Base-by-base conservation (phyloP, 2,888 invertebrate genomes). In the Criorhina ranunculi region DNA sequence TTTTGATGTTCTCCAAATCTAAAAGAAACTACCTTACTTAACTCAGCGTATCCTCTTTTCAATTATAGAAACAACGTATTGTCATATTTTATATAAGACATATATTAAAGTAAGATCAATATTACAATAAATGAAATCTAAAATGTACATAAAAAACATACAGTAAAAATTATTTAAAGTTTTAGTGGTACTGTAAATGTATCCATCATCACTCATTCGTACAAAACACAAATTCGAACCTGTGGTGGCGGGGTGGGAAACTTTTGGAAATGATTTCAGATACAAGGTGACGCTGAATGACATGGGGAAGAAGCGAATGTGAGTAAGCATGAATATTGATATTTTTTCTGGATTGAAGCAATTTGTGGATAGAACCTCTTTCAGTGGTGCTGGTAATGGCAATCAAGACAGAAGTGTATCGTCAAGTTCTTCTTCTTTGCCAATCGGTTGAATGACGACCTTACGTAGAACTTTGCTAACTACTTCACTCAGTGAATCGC, bases 351-450 rank as follows among this genome's bases (percentile, higher is more conserved):
- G 55, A 57, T 42, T 62, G 31, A 17, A 76, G 37, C 12, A 70
- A 59, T 42, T 64, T 59, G 59, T 12, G 42, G 53, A 49, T n/a
- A 17, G 59, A 60, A 35, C 2, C 24, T 17, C 31, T 19, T 72
- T 44, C 44, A 46, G 9, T 35, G 42, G 9, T 49, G 11, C 6
- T 44, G 46, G 31, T 33, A 55, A 35, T 70, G 75, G 69, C 76
- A 87, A 93, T 96, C 95, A 97, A 92, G 95, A 95, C 92, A 97
- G 93, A 90, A 98, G 93, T 72, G 98, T 98, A 91, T 97, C 97
- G 92, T 98, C 98, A 86, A 98, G 94, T 91, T 98, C 97, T 90
- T 98, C 98, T 91, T 97, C 96, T 91, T 96, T 96, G 87, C 96
- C 96, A 90, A 96, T 96, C 15, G 95, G 93, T 89, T 96, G 96